Evolutionary conservation across 1,140 invertebrate species (phyloP).

Genomic region (Drosophila pandora): DNA sequence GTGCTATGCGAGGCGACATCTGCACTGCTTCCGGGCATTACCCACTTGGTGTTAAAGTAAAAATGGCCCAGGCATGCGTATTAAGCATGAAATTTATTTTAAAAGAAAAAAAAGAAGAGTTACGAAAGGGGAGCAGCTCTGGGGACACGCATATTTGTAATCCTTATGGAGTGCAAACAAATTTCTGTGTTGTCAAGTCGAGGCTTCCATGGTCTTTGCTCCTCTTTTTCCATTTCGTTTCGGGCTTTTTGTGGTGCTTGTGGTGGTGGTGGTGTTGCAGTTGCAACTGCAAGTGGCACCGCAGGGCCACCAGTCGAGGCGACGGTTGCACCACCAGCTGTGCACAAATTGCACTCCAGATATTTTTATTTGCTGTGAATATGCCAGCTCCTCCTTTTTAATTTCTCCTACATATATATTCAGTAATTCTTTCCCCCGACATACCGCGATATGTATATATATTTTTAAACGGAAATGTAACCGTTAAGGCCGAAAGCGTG

Average conservation of each 20-base stretch:
- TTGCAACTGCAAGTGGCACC: conserved; percentile 48
- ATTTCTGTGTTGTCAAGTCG: conserved; percentile 78
- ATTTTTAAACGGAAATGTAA: conserved; percentile 44
- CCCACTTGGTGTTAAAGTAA: conserved; percentile 77
- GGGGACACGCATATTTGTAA: conserved; percentile 67
- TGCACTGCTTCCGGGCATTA: conserved; percentile 77
- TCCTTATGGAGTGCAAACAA: conserved; percentile 82
- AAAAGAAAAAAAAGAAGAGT: conserved; percentile 24
- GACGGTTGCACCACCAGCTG: conserved; percentile 80
- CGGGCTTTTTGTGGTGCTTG: neutral
- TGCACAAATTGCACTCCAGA: conserved; percentile 79
- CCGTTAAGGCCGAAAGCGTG: conserved; percentile 37
- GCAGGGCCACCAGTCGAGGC: conserved; percentile 56
- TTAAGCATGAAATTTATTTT: conserved; percentile 79
- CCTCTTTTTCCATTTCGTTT: conserved; percentile 27
- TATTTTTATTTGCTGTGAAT: conserved; percentile 83
- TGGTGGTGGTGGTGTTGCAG: conserved; percentile 27
- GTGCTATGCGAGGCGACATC: conserved; percentile 65
- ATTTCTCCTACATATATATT: conserved; percentile 6
- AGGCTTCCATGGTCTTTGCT: conserved; percentile 30
- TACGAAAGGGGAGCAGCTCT: conserved; percentile 19
- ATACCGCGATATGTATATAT: conserved; percentile 10
- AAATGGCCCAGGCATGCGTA: conserved; percentile 77
- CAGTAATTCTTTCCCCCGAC: neutral
- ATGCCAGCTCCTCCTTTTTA: conserved; percentile 43